Conservation (phyloP, 1,140 invertebrate genomes). For the Acromyrmex echinatior region DNA sequence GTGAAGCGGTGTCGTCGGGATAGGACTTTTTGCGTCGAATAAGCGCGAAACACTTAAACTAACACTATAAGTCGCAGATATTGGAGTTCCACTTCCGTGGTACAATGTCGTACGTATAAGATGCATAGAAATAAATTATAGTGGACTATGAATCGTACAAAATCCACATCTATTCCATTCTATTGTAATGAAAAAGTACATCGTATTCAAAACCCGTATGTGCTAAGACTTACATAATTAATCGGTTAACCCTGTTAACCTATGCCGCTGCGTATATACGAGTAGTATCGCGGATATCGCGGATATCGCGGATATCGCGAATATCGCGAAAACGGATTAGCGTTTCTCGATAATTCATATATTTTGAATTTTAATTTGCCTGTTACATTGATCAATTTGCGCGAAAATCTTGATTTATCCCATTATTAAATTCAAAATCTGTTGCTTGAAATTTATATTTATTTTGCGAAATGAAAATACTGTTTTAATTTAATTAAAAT, state of each 20-base stretch:
- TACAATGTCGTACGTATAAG: background rate
- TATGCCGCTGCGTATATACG: no score
- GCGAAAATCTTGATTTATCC: background rate
- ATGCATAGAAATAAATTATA: background rate
- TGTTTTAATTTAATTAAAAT: constrained; percentile 17
- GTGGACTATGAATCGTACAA: background rate
- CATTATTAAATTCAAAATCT: background rate
- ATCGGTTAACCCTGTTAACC: background rate
- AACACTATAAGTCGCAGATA: background rate
- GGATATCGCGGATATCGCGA: no score
- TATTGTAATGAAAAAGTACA: background rate
- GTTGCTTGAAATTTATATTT: no score
- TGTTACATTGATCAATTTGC: background rate
- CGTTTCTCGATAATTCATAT: background rate
- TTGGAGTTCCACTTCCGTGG: background rate
- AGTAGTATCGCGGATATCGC: background rate
- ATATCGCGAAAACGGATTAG: background rate
- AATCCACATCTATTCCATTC: background rate
- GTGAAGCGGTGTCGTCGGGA: background rate
- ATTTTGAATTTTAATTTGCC: background rate
- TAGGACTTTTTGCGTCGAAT: background rate
- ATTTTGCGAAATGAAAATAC: background rate
- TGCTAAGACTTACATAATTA: constrained; percentile 16
- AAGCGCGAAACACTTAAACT: constrained; percentile 26
- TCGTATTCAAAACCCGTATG: background rate